Conservation (phyloP, 2,888 invertebrate genomes). For the Philaethria dido region DNA sequence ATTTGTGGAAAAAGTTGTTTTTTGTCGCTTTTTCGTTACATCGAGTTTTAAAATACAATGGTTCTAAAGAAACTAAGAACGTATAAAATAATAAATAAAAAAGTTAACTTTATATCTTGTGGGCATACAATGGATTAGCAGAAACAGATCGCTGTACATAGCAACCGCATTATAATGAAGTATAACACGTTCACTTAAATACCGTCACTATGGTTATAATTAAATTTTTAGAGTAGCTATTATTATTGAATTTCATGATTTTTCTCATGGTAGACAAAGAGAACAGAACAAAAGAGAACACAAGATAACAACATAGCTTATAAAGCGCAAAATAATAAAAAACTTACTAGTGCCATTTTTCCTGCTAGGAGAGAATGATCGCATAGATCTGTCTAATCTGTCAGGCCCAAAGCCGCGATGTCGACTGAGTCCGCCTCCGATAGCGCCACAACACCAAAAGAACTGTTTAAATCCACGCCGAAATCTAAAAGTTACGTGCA, state of each 20-base stretch:
- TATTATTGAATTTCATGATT: not conserved
- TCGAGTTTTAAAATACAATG: too few species aligned
- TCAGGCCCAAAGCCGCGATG: slow-evolving; percentile 90
- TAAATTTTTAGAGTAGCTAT: not conserved
- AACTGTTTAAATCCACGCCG: slow-evolving; percentile 96
- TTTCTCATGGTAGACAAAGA: not conserved
- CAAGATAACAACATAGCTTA: too few species aligned
- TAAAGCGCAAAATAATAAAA: slow-evolving; percentile 6
- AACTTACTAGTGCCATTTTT: slow-evolving; percentile 77
- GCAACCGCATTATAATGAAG: not conserved
- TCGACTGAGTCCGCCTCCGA: slow-evolving; percentile 87
- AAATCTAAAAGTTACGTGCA: slow-evolving; percentile 87
- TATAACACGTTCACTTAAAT: slow-evolving; percentile 13
- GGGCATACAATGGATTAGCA: not conserved
- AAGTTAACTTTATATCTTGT: not conserved
- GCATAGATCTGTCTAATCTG: slow-evolving; percentile 90
- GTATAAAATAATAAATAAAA: not conserved
- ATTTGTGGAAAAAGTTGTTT: too few species aligned
- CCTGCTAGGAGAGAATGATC: slow-evolving; percentile 85
- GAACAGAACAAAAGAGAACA: too few species aligned
- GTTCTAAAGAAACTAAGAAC: too few species aligned
- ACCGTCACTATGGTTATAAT: not conserved
- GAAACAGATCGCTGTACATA: not conserved
- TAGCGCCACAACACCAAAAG: slow-evolving; percentile 93
- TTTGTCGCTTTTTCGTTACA: too few species aligned